Evolutionary conservation across 2,113 vertebrate genomes (phyloP).

Genomic region (Mormoops blainvillei): DNA sequence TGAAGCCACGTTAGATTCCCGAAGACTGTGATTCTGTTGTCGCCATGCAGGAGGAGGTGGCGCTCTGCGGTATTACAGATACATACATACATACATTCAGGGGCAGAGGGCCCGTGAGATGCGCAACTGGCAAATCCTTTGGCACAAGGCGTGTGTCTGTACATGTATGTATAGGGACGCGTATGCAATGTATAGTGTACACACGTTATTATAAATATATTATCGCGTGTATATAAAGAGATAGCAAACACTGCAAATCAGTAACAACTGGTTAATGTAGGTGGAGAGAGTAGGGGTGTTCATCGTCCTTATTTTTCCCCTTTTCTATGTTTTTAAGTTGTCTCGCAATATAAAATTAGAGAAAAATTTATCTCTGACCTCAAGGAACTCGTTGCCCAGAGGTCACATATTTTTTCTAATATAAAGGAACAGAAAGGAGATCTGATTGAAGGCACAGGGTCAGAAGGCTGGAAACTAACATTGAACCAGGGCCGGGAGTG

Average conservation of each 20-base stretch:
- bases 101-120: too few relatives aligned
- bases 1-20: neutral
- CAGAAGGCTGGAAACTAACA: neutral
- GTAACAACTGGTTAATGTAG: neutral
- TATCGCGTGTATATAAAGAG: neutral
- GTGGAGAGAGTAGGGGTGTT: neutral
- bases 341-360: neutral
- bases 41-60: neutral
- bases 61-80: too few relatives aligned
- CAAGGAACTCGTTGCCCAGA: neutral
- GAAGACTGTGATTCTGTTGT: neutral
- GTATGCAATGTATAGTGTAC: neutral
- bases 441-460: neutral
- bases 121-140: neutral
- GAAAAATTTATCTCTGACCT: neutral
- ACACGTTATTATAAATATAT: neutral
- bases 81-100: neutral
- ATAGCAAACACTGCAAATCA: neutral
- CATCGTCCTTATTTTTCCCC: neutral
- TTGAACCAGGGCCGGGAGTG: neutral
- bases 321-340: neutral
- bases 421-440: neutral
- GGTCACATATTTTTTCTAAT: neutral
- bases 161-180: rapidly evolving
- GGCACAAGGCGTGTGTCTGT: neutral